Conservation (phyloP, 1,140 invertebrate species). For the Sipha flava region DNA sequence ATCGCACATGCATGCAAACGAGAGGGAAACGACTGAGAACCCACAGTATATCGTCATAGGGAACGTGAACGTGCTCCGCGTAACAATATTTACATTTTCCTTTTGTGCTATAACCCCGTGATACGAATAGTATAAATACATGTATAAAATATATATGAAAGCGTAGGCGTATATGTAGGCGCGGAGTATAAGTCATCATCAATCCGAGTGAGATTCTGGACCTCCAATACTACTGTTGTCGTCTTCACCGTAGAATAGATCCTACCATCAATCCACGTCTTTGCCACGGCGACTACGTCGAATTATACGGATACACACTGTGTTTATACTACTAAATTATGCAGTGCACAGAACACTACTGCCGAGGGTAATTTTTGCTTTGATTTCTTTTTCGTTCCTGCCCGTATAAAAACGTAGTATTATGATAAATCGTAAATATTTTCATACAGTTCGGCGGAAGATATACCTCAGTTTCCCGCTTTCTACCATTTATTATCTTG, state of each 20-base stretch:
- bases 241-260: background rate
- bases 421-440: too few relatives aligned
- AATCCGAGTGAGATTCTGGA: background rate
- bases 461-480: too few relatives aligned
- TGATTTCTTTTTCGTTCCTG: background rate
- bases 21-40: background rate
- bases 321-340: background rate
- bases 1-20: background rate
- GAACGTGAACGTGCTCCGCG: background rate
- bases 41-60: background rate
- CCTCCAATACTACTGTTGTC: background rate
- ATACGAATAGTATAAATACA: too few relatives aligned
- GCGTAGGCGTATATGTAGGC: background rate
- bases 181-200: background rate
- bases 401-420: background rate
- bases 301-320: too few relatives aligned
- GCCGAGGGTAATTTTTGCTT: background rate
- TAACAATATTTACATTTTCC: slow-evolving; percentile 22
- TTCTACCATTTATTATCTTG: too few relatives aligned
- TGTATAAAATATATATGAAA: too few relatives aligned
- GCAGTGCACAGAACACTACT: background rate
- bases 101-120: background rate
- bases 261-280: slow-evolving; percentile 8
- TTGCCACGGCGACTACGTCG: background rate
- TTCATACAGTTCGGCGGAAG: too few relatives aligned